A percentile compares a stretch with the other conserved stretches of the same genome.
Conservation (phyloP, 1,140 invertebrate genomes). For the Aphaenogaster ashmeadi region DNA sequence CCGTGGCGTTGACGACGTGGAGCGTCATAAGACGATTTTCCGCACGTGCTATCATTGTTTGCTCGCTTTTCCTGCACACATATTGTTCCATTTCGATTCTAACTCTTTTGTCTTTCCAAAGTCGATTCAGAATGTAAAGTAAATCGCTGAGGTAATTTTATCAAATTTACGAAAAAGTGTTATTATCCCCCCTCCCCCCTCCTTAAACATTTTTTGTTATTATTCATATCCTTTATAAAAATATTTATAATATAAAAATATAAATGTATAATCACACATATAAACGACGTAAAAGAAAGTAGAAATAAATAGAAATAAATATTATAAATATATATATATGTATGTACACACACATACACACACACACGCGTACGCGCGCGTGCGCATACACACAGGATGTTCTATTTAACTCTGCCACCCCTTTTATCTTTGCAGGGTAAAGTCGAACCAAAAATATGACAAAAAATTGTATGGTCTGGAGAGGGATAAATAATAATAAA, state of each 20-base stretch:
- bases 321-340: too few relatives aligned
- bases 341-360: too few relatives aligned
- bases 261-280: background rate
- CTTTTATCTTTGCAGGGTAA: too few relatives aligned
- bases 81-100: constrained; percentile 43
- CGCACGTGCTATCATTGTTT: constrained; percentile 39
- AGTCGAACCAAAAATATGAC: too few relatives aligned
- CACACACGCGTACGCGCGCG: too few relatives aligned
- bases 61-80: constrained; percentile 32
- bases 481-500: too few relatives aligned
- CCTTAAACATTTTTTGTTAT: background rate
- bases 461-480: too few relatives aligned
- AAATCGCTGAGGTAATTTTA: background rate
- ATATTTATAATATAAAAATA: background rate
- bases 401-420: too few relatives aligned
- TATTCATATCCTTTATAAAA: background rate
- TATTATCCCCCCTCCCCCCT: too few relatives aligned
- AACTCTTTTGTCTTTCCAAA: constrained; percentile 4
- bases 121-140: constrained; percentile 12
- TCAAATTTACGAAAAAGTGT: background rate
- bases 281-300: too few relatives aligned
- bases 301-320: too few relatives aligned
- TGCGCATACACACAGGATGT: too few relatives aligned
- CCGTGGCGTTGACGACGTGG: background rate
- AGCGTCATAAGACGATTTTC: constrained; percentile 50